These are phyloP conservation scores for Hydrozoanthus tunicans DNA, from an alignment of 64 coral and sea anemone species.

Conservation along the genomic window DNA sequence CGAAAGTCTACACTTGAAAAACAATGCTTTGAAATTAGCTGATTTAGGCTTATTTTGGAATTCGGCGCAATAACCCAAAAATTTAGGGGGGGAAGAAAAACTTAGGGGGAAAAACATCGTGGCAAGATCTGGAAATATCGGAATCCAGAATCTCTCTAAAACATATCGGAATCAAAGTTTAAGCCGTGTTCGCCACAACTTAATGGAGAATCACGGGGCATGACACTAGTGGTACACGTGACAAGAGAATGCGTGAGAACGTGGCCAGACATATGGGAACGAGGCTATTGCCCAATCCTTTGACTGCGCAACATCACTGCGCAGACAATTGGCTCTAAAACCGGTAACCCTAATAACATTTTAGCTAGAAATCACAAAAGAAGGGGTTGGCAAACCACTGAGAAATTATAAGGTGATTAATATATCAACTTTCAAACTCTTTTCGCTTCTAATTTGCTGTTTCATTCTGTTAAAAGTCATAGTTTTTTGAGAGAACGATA, in stretches of 20 bases:
- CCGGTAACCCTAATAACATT: neutral
- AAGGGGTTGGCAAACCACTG: neutral
- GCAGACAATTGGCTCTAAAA: neutral
- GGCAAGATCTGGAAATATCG: too few relatives aligned
- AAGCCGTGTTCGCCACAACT: too few relatives aligned
- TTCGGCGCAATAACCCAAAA: too few relatives aligned
- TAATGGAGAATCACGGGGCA: too few relatives aligned
- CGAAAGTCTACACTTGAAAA: too few relatives aligned
- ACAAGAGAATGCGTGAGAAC: slow-evolving; percentile 20
- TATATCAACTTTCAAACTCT: neutral
- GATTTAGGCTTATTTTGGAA: too few relatives aligned
- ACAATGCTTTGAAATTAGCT: too few relatives aligned
- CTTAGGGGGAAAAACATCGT: too few relatives aligned
- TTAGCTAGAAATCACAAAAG: neutral
- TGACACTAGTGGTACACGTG: slow-evolving; percentile 7
- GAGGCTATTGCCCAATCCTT: slow-evolving; percentile 39
- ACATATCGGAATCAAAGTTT: too few relatives aligned
- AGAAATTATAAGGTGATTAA: neutral
- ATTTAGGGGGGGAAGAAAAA: too few relatives aligned
- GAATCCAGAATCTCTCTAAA: too few relatives aligned
- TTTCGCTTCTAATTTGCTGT: neutral
- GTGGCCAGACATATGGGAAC: slow-evolving; percentile 12
- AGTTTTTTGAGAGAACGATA: neutral
- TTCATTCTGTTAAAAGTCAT: neutral
- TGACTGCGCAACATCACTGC: slow-evolving; percentile 31